phyloP scores from a whole-genome alignment of 2,888 invertebrate genomes.

The Netelia melanura region DNA sequence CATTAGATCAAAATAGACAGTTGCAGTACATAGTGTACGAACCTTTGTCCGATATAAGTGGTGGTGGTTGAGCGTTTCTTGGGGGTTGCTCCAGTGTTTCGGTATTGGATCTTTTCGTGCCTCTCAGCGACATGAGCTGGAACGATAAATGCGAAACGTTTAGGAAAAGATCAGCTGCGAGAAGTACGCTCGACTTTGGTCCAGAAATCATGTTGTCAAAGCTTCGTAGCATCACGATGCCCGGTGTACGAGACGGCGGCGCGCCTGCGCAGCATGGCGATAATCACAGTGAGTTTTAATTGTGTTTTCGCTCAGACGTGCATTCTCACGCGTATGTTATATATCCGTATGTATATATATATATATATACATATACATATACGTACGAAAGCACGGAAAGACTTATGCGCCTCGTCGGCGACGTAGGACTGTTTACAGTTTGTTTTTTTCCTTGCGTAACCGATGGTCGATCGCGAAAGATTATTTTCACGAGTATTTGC shows the following conservation, averaged over 20 bases:
- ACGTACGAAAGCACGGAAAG: not conserved
- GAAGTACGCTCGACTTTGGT: conserved; percentile 3
- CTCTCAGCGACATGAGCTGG: conserved; percentile 86
- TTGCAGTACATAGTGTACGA: conserved; percentile 69
- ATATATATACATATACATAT: not conserved
- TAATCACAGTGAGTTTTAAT: conserved; percentile 43
- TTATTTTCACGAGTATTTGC: not conserved
- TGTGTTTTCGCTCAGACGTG: conserved; percentile 4
- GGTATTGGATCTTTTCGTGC: conserved; percentile 86
- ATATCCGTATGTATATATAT: not conserved
- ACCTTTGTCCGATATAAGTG: conserved; percentile 89
- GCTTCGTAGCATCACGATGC: not conserved
- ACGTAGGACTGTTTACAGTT: not conserved
- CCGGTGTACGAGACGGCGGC: not conserved
- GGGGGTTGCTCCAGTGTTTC: conserved; percentile 83
- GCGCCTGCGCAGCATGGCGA: conserved; percentile 10
- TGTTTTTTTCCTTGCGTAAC: not conserved
- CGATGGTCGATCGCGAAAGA: not conserved
- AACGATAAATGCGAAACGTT: conserved; percentile 51
- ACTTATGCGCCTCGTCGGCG: not conserved
- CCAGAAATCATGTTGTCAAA: conserved; percentile 7
- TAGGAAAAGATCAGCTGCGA: not conserved
- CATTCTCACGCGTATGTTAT: not conserved
- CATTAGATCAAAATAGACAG: conserved; percentile 6
- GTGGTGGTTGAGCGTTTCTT: conserved; percentile 86